These are phyloP conservation scores for Mythimna vitellina DNA, from an alignment of 2,888 invertebrate genomes.

Conservation along the genomic window DNA sequence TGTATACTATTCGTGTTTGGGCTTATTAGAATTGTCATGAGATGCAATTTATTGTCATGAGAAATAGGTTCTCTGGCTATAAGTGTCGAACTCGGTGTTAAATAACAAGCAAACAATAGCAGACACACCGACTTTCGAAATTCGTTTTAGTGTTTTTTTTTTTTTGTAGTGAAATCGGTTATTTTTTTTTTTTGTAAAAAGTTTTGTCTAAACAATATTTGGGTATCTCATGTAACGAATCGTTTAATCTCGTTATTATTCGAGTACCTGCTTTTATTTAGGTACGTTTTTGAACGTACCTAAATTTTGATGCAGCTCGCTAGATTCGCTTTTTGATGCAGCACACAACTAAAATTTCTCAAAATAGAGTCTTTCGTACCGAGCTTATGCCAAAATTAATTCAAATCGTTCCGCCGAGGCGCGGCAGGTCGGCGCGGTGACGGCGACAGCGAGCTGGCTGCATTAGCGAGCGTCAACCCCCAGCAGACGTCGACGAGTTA, in stretches of 20 bases:
- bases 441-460: slow-evolving; percentile 39
- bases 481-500: slow-evolving; percentile 37
- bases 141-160: no score
- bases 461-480: slow-evolving; percentile 62
- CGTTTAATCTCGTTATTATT: slow-evolving; percentile 21
- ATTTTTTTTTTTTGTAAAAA: no score
- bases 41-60: no score
- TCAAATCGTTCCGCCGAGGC: slow-evolving; percentile 57
- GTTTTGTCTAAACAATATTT: slow-evolving; percentile 29
- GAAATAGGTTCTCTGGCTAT: no score
- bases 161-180: no score
- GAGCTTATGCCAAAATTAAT: slow-evolving; percentile 65
- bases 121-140: no score
- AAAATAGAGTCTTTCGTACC: slow-evolving; percentile 39
- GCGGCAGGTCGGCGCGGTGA: slow-evolving; percentile 19
- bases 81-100: no score
- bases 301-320: slow-evolving; percentile 7
- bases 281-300: no score
- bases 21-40: no score
- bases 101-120: no score
- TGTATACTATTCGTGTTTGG: no score
- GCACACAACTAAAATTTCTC: slow-evolving; percentile 3
- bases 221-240: neutral
- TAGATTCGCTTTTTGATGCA: no score
- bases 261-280: neutral